These are phyloP conservation scores for Creontiades dilutus DNA, from an alignment of 2,888 invertebrate genomes.

Conservation along the genomic window DNA sequence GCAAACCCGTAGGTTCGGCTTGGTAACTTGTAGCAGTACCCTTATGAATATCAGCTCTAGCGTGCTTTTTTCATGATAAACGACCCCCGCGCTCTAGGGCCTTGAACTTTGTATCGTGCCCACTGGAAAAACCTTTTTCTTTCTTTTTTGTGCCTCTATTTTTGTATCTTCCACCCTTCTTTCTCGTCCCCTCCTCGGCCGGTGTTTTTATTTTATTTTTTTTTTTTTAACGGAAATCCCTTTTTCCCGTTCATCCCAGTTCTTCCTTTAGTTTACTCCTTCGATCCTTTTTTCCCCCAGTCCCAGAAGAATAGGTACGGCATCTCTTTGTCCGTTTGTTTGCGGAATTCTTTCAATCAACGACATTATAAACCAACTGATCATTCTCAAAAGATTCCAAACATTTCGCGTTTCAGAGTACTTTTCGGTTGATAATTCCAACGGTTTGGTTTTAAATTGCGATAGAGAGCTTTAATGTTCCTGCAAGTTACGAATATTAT, in stretches of 20 bases:
- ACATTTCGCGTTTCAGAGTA: no score
- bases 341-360: background rate
- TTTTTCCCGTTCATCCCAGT: background rate
- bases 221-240: background rate
- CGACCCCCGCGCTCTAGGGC: constrained; percentile 44
- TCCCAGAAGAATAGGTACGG: background rate
- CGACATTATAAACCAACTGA: background rate
- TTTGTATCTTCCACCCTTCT: background rate
- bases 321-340: background rate
- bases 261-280: background rate
- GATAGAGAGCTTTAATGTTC: no score
- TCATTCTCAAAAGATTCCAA: no score
- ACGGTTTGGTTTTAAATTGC: no score
- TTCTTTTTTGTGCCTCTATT: constrained; percentile 8
- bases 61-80: constrained; percentile 47
- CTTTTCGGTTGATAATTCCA: no score
- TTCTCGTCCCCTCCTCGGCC: background rate
- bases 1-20: background rate
- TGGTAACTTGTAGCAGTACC: constrained; percentile 35
- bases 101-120: constrained; percentile 42
- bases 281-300: background rate
- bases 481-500: no score
- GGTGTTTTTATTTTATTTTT: background rate
- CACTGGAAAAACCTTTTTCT: background rate
- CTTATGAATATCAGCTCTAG: constrained; percentile 62